These are phyloP conservation scores for Caretta caretta DNA, from an alignment of 2,113 vertebrate species.

Conservation along the genomic window DNA sequence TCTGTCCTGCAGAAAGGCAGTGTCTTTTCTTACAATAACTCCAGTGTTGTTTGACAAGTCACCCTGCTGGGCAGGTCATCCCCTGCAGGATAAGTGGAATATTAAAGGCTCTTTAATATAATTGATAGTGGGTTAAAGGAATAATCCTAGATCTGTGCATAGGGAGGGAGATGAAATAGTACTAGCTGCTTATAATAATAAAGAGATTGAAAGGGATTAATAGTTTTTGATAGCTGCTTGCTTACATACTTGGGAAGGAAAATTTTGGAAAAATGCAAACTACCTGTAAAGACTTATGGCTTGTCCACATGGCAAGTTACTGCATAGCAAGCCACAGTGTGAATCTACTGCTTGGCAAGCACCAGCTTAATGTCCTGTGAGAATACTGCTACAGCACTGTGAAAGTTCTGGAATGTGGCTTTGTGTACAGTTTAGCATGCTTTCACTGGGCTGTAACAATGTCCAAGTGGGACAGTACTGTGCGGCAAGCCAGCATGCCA, in stretches of 20 bases:
- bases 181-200: background rate
- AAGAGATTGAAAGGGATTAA: background rate
- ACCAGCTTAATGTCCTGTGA: background rate
- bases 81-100: fast-evolving
- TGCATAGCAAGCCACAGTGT: background rate
- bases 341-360: background rate
- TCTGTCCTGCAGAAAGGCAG: background rate
- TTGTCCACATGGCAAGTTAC: background rate
- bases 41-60: background rate
- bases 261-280: background rate
- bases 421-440: background rate
- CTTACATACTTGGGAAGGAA: background rate
- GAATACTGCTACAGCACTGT: background rate
- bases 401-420: background rate
- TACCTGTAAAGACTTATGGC: background rate
- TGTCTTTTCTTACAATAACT: background rate
- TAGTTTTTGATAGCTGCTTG: slow-evolving; percentile 1
- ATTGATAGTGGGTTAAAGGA: background rate
- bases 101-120: background rate
- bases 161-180: background rate
- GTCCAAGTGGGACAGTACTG: background rate
- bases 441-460: background rate
- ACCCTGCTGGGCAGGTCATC: background rate
- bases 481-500: background rate
- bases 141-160: background rate